Evolutionary conservation across 2,888 invertebrate genomes (phyloP).

Genomic region (Acanthopleura granulata): DNA sequence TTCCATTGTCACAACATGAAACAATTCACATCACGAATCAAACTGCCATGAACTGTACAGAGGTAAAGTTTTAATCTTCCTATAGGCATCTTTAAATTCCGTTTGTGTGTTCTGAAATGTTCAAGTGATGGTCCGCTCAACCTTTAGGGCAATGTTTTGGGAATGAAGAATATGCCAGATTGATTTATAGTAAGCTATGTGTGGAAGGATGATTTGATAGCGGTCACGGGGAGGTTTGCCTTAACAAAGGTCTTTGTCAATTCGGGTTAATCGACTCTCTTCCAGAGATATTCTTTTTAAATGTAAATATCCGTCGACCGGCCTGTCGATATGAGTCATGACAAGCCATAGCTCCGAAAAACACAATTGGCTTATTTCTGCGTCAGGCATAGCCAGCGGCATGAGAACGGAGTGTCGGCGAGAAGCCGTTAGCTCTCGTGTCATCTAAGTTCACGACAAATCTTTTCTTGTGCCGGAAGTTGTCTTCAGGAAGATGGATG

Average conservation of each 20-base stretch:
- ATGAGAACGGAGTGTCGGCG: not conserved
- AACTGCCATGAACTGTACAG: too few species aligned
- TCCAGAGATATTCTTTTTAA: slow-evolving; percentile 5
- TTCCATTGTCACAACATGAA: too few species aligned
- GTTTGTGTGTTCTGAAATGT: not conserved
- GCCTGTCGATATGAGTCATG: not conserved
- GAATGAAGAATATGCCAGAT: not conserved
- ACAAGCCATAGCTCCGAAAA: not conserved
- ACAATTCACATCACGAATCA: too few species aligned
- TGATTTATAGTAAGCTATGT: not conserved
- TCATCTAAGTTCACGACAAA: slow-evolving; percentile 4
- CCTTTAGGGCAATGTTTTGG: not conserved
- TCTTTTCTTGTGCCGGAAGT: slow-evolving; percentile 10
- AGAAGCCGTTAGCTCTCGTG: not conserved
- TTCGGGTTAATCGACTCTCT: not conserved
- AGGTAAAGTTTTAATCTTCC: too few species aligned
- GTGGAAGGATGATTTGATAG: not conserved
- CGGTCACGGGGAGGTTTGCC: not conserved
- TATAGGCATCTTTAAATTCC: not conserved
- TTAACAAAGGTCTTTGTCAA: slow-evolving; percentile 7
- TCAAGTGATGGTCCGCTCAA: not conserved
- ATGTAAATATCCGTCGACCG: not conserved
- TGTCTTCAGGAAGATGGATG: not conserved
- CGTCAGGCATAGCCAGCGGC: not conserved
- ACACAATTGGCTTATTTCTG: not conserved